phyloP scores from a whole-genome alignment of 37 sponge, comb jelly and placozoan species.

The Cliona cf. orientalis region DNA sequence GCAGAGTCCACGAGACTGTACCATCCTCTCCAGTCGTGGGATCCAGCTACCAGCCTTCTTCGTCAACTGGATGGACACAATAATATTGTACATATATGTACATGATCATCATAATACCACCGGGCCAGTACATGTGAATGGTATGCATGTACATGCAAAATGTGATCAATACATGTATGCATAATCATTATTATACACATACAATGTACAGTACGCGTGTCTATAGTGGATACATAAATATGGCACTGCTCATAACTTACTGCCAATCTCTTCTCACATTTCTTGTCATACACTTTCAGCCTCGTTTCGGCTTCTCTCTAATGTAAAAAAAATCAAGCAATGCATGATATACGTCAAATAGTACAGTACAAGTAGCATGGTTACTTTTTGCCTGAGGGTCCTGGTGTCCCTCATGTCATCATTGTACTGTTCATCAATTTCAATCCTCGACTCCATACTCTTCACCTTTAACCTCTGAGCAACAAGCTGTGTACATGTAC shows the following conservation, averaged over 20 bases:
- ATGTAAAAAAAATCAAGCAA: background rate
- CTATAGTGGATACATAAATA: background rate
- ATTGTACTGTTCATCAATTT: constrained; percentile 81
- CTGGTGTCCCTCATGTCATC: constrained; percentile 63
- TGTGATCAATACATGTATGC: background rate
- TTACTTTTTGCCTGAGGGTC: constrained; percentile 68
- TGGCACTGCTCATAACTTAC: too few relatives aligned
- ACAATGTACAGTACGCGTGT: background rate
- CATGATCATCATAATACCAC: background rate
- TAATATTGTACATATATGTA: too few relatives aligned
- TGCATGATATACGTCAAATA: background rate
- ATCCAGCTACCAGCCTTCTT: constrained; percentile 67
- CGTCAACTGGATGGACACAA: constrained; percentile 52
- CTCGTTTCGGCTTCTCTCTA: constrained; percentile 82
- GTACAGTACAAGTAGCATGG: background rate
- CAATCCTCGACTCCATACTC: constrained; percentile 72
- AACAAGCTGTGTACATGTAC: too few relatives aligned
- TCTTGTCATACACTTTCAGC: constrained; percentile 57
- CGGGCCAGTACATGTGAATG: background rate
- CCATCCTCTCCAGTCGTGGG: constrained; percentile 88
- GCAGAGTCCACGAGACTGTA: constrained; percentile 52
- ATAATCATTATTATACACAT: background rate
- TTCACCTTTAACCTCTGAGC: constrained; percentile 65
- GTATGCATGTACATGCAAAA: background rate
- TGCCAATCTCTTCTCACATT: constrained; percentile 75